Evolutionary conservation across 2,797 vertebrate genomes (phyloP).

Genomic region (Macroramphosus scolopax): DNA sequence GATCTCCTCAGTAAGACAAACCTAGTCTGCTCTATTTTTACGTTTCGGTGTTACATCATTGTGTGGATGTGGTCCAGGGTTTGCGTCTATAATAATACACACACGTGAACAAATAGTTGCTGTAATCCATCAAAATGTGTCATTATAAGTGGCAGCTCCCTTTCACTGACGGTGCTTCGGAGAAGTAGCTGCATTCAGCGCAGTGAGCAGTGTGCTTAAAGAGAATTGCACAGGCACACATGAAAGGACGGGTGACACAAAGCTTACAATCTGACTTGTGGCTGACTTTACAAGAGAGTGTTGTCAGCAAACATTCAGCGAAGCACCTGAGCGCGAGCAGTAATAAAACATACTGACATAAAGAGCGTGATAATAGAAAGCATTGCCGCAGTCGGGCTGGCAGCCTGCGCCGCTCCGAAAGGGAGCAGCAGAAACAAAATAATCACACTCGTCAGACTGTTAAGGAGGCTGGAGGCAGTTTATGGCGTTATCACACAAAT

Average conservation of each 20-base stretch:
- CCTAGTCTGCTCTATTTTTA: conserved; percentile 42
- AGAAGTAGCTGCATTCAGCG: conserved; percentile 12
- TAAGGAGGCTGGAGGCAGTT: conserved; percentile 34
- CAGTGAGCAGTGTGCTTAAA: conserved; percentile 15
- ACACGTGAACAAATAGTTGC: conserved; percentile 16
- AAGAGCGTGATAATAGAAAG: conserved; percentile 31
- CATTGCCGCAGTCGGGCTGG: conserved; percentile 12
- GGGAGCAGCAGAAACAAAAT: conserved; percentile 33
- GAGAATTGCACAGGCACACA: conserved; percentile 25
- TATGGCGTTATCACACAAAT: conserved; percentile 23
- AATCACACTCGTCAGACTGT: conserved; percentile 29
- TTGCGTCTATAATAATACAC: conserved; percentile 20
- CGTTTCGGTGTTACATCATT: conserved; percentile 39
- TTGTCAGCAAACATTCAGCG: conserved; percentile 41
- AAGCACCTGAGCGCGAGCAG: conserved; percentile 14
- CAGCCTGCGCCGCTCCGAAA: conserved; percentile 33
- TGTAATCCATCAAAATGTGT: conserved; percentile 22
- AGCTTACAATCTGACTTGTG: conserved; percentile 19
- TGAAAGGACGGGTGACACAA: conserved; percentile 25
- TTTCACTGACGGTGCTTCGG: conserved; percentile 8
- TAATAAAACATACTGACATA: conserved; percentile 34
- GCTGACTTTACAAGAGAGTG: conserved; percentile 29
- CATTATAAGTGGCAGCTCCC: conserved; percentile 4
- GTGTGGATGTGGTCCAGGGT: conserved; percentile 23
- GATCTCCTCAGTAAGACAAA: conserved; percentile 44